These are phyloP conservation scores for Lycorma delicatula DNA, from an alignment of 1,140 invertebrate species.

Conservation along the genomic window DNA sequence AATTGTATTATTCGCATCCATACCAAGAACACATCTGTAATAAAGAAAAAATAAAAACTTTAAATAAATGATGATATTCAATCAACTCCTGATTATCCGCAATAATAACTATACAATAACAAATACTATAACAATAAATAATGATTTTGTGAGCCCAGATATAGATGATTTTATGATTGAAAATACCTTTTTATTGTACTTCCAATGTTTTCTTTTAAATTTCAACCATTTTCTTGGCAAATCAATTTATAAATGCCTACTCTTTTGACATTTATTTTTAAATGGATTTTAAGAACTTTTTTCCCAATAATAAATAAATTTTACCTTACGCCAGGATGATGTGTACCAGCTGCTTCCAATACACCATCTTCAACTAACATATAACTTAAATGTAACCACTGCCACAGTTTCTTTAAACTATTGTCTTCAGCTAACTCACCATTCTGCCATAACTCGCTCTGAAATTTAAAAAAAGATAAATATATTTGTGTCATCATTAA, in stretches of 20 bases:
- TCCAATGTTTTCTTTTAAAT: too few species aligned
- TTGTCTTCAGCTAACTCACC: constrained; percentile 53
- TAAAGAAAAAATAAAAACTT: constrained; percentile 10
- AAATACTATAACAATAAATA: too few species aligned
- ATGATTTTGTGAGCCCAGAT: too few species aligned
- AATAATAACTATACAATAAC: too few species aligned
- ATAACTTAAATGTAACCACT: constrained; percentile 63
- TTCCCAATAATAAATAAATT: background rate
- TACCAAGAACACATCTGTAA: constrained; percentile 47
- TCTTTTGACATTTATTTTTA: background rate
- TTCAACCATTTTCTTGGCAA: too few species aligned
- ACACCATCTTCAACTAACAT: constrained; percentile 56
- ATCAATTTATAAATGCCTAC: too few species aligned
- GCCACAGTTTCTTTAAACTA: constrained; percentile 57
- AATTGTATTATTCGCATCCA: constrained; percentile 36
- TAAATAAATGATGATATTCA: constrained; percentile 1
- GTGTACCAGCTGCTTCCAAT: constrained; percentile 44
- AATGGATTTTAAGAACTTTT: background rate
- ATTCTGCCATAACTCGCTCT: constrained; percentile 53
- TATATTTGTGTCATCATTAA: too few species aligned
- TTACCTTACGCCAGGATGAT: constrained; percentile 57
- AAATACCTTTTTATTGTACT: too few species aligned
- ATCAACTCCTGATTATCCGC: too few species aligned
- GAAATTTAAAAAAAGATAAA: too few species aligned
- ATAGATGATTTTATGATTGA: too few species aligned